These are phyloP conservation scores for Ennomos quercinarius DNA, from an alignment of 2,888 invertebrate genomes.

Conservation along the genomic window DNA sequence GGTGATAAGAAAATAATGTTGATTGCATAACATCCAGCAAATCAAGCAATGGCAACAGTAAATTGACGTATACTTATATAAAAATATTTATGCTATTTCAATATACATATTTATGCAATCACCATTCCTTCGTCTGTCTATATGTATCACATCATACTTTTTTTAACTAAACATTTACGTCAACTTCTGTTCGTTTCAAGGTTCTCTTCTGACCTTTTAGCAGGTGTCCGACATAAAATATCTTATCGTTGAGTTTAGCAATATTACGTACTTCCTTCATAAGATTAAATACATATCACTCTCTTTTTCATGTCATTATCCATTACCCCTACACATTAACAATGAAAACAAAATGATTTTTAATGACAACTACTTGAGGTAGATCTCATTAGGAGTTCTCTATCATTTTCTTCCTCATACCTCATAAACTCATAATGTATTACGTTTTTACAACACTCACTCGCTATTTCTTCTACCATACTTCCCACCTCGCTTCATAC, in stretches of 20 bases:
- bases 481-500: constrained; percentile 67
- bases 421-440: background rate
- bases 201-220: constrained; percentile 43
- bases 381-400: background rate
- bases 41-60: constrained; percentile 35
- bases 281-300: constrained; percentile 5
- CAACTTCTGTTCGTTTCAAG: constrained; percentile 44
- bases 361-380: too few species aligned
- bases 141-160: constrained; percentile 40
- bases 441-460: background rate
- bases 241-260: constrained; percentile 27
- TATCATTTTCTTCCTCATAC: constrained; percentile 4
- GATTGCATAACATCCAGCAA: constrained; percentile 56
- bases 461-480: constrained; percentile 31
- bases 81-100: constrained; percentile 25
- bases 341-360: too few species aligned
- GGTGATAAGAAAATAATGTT: constrained; percentile 57
- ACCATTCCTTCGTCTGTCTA: constrained; percentile 49
- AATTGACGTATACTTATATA: background rate
- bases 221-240: constrained; percentile 31
- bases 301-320: background rate
- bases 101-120: constrained; percentile 64
- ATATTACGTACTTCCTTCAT: constrained; percentile 20
- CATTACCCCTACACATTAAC: too few species aligned
- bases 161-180: constrained; percentile 40